phyloP scores from a whole-genome alignment of 2,113 vertebrate species.

The Ondatra zibethicus region DNA sequence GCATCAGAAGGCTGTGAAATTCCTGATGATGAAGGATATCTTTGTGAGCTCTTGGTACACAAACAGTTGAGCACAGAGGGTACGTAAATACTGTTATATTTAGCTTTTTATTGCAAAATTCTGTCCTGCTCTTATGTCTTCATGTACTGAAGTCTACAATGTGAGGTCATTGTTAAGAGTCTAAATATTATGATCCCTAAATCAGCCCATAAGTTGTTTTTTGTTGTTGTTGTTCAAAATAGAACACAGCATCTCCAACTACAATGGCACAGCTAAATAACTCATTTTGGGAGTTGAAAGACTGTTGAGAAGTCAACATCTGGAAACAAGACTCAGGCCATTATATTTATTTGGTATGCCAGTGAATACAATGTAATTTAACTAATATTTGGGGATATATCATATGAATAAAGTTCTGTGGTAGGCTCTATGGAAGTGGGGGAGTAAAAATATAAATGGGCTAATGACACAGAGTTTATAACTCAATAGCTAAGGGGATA shows the following conservation, averaged over 20 bases:
- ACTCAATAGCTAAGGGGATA: not conserved
- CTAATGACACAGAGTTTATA: not conserved
- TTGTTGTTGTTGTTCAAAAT: slow-evolving; percentile 79
- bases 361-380: slow-evolving; percentile 4
- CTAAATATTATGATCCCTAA: slow-evolving; percentile 77
- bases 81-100: slow-evolving; percentile 77
- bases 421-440: not conserved
- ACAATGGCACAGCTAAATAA: slow-evolving; percentile 74
- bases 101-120: slow-evolving; percentile 78
- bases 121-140: slow-evolving; percentile 74
- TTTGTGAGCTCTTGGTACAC: slow-evolving; percentile 73
- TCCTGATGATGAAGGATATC: slow-evolving; percentile 70
- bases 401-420: not conserved
- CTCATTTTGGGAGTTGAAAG: slow-evolving; percentile 73
- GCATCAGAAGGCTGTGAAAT: slow-evolving; percentile 60
- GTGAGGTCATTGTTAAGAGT: slow-evolving; percentile 47
- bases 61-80: slow-evolving; percentile 71
- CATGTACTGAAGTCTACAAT: slow-evolving; percentile 79
- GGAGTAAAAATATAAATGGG: not conserved
- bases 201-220: slow-evolving; percentile 80
- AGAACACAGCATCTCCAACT: slow-evolving; percentile 67
- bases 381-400: slow-evolving; percentile 26
- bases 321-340: slow-evolving; percentile 70
- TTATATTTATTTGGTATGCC: slow-evolving; percentile 75
- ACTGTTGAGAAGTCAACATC: slow-evolving; percentile 75